phyloP scores from a whole-genome alignment of 1,140 invertebrate species.

The Drosophila bifasciata region DNA sequence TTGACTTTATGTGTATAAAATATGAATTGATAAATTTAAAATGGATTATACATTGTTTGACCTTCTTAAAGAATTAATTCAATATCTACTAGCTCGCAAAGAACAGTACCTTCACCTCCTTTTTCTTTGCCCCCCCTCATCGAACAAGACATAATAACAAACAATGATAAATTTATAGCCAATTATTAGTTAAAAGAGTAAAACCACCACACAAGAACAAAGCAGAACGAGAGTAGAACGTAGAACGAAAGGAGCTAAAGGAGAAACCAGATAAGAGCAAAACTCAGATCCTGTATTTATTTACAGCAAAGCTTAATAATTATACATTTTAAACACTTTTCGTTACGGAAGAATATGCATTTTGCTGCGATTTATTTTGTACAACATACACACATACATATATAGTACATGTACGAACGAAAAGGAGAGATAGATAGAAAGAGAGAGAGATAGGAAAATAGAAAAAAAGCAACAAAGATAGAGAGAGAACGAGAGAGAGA shows the following conservation, averaged over 20 bases:
- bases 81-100: too few relatives aligned
- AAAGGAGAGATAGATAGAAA: not conserved
- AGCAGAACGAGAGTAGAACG: conserved; percentile 1
- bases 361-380: conserved; percentile 30
- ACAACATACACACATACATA: too few relatives aligned
- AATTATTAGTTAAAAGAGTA: conserved; percentile 38
- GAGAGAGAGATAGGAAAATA: conserved; percentile 8
- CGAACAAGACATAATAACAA: conserved; percentile 14
- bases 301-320: conserved; percentile 25
- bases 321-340: conserved; percentile 27
- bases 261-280: conserved; percentile 15
- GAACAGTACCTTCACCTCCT: too few relatives aligned
- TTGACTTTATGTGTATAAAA: too few relatives aligned
- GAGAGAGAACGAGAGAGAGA: not conserved
- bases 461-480: conserved; percentile 1
- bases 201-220: conserved; percentile 30
- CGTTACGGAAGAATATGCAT: conserved; percentile 19
- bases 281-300: conserved; percentile 51
- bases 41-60: too few relatives aligned
- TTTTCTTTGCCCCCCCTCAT: too few relatives aligned
- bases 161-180: conserved; percentile 23
- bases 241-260: not conserved
- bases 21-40: too few relatives aligned
- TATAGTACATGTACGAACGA: too few relatives aligned
- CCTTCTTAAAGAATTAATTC: too few relatives aligned